Base-by-base conservation (phyloP, 2,888 invertebrate genomes). In the Thyatira batis region DNA sequence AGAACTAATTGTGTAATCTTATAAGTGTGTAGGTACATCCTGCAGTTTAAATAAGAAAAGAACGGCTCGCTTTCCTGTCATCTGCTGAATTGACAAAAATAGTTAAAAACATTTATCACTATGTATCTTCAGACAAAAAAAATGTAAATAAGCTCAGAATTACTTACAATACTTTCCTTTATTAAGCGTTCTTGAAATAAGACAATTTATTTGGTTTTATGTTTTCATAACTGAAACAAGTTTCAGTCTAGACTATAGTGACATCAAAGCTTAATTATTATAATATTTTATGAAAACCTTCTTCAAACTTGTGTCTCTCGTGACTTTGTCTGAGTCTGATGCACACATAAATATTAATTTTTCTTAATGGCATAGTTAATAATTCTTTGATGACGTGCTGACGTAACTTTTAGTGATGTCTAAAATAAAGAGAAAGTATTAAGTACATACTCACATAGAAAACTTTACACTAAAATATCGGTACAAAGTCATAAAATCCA, bases 71-170 rank as follows among this genome's bases (percentile, higher is more conserved):
- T 62, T 58, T 39, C 54, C 65, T 67, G 67, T 72, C 78, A 73
- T 67, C 73, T 71, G 69, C 70, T 72, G 71, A 71, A 73, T 76
- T 79, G 74, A 79, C 67, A 73, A 74, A 74, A 77, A 74, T 78
- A 76, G 70, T 75, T 76, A 66, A 71, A 75, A 73, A 73, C 71
- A 71, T 68, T 76, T 71, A 71, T 73, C 65, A 71, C 66, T 71
- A 75, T 66, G 69, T 65, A 63, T 54, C 58, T 58, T 66, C 67
- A 67, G 66, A 66, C 39, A 39, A 13, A 17, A 17, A 8, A 39
- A 39, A 39, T 39, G 13, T 39, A 39, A 39, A 39, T 33, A 39
- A 39, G 17, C 17, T 17, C 39, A 39, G 39, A n/a, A 39, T 39
- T 39, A 39, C 39, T 39, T 39, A 39, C 39, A 39, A 39, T 39